These are phyloP conservation scores for Trichogramma dendrolimi DNA, from an alignment of 2,888 invertebrate species.

Conservation along the genomic window DNA sequence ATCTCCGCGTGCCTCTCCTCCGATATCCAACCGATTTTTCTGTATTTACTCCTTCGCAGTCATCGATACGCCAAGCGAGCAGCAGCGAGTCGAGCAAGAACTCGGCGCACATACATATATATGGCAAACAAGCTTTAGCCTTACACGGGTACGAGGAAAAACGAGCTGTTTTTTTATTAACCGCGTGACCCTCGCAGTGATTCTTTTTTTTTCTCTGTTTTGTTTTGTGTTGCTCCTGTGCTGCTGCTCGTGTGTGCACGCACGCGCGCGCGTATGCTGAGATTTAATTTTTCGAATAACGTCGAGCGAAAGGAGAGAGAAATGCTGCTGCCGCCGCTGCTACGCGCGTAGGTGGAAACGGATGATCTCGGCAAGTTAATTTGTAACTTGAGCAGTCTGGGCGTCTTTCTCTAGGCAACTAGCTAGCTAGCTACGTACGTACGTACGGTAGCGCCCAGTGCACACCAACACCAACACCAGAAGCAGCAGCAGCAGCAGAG, in stretches of 20 bases:
- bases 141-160: too few relatives aligned
- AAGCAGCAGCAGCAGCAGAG: slow-evolving; percentile 19
- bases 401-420: slow-evolving; percentile 21
- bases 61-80: too few relatives aligned
- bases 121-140: slow-evolving; percentile 5
- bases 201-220: background rate
- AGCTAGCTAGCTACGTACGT: too few relatives aligned
- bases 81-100: background rate
- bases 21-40: too few relatives aligned
- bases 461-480: too few relatives aligned
- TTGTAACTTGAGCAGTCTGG: slow-evolving; percentile 48
- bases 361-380: slow-evolving; percentile 50
- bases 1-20: too few relatives aligned
- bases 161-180: slow-evolving; percentile 1
- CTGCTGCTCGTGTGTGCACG: too few relatives aligned
- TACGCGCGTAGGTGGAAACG: slow-evolving; percentile 39
- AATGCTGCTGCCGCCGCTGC: slow-evolving; percentile 28
- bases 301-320: slow-evolving; percentile 17
- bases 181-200: background rate
- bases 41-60: too few relatives aligned
- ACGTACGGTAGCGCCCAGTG: too few relatives aligned
- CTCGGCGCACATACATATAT: background rate
- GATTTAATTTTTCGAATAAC: slow-evolving; percentile 32
- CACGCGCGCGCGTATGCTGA: slow-evolving; percentile 1
- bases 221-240: slow-evolving; percentile 15